Base-by-base conservation (phyloP, 2,888 invertebrate genomes). In the Leptinotarsa rubiginosa region DNA sequence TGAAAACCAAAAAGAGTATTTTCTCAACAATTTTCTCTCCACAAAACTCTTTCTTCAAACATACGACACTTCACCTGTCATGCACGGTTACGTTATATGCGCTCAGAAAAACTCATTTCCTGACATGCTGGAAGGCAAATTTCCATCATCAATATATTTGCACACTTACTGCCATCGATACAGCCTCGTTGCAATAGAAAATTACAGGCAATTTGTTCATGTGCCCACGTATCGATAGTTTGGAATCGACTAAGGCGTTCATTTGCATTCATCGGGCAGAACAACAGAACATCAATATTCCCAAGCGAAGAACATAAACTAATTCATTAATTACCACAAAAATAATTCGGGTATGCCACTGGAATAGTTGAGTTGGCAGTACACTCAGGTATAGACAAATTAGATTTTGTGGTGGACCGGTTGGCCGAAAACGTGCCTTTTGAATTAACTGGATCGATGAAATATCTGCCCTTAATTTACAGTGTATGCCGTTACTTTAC, bases 341-440 rank as follows among this genome's bases (percentile, higher is more conserved):
- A 75, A 71, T 64, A 18, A 15, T 66, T 72, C 66, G 59, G 49
- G 69, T 47, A 72, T 75, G 70, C 72, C 75, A 75, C 65, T 50
- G 62, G 47, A 52, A 78, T 78, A 79, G 81, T 81, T 77, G 79
- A 66, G 76, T 83, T 79, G 73, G 74, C 77, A 84, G 80, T 85
- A 78, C 78, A 80, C 83, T 85, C 86, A 85, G 85, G 86, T 85
- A 81, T 81, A 80, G 80, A 81, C 83, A 85, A 86, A 85, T 86
- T 85, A 84, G 85, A 85, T 86, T 86, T 85, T 85, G 85, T 80
- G 84, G 83, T 81, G 76, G 79, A 75, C 76, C 50, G 66, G 65
- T 56, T 68, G 66, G 69, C 59, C 59, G 64, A 70, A 75, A 70
- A 72, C 66, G 66, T 71, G 72, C 62, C 62, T 47, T 71, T 50